Evolutionary conservation across 2,888 invertebrate species (phyloP).

Genomic region (Agriopis aurantiaria): DNA sequence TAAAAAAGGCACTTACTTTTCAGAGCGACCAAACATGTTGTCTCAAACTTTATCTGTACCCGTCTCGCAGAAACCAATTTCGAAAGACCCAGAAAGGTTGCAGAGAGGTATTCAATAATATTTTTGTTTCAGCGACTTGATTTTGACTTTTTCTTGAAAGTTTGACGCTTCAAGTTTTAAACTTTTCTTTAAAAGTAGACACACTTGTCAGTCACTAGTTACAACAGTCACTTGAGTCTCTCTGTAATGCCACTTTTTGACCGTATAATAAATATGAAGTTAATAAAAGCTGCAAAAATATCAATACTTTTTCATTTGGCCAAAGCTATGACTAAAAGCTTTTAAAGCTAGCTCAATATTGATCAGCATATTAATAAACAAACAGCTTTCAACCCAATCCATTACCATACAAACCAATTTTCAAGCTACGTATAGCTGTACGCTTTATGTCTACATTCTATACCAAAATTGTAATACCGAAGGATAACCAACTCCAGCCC

Average conservation of each 20-base stretch:
- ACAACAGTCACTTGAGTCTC: background rate
- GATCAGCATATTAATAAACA: conserved; percentile 20
- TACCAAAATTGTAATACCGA: conserved; percentile 82
- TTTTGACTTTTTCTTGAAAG: background rate
- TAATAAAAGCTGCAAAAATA: background rate
- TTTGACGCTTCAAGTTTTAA: too few species aligned
- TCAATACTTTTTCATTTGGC: background rate
- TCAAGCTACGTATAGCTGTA: conserved; percentile 36
- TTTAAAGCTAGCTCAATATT: conserved; percentile 1
- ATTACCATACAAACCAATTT: conserved; percentile 42
- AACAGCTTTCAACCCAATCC: conserved; percentile 21
- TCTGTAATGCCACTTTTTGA: background rate
- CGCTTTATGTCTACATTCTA: conserved; percentile 2
- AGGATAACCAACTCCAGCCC: conserved; percentile 80
- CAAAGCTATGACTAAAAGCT: background rate
- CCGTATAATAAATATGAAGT: background rate
- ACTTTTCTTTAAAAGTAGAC: too few species aligned
- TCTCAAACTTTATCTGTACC: conserved; percentile 28
- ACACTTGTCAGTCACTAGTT: too few species aligned
- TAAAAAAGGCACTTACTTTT: background rate
- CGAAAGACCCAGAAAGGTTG: conserved; percentile 72
- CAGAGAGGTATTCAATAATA: conserved; percentile 60
- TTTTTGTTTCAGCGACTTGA: background rate
- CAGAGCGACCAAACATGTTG: background rate
- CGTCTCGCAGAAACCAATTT: conserved; percentile 78